Evolutionary conservation across 1,140 invertebrate species (phyloP).

Genomic region (Caenorhabditis inopinata): DNA sequence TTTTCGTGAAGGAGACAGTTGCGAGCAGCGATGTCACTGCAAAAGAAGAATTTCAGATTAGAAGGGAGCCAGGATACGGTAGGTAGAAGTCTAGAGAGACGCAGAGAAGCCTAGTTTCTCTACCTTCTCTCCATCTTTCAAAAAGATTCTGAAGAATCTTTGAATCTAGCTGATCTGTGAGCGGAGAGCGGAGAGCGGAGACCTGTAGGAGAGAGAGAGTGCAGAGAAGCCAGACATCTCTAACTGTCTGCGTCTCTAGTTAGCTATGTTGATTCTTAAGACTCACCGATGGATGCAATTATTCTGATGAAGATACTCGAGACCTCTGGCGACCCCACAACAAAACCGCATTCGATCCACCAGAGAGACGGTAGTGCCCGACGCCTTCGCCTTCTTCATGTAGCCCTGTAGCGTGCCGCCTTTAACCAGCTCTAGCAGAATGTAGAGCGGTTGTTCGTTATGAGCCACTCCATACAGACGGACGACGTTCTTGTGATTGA

Average conservation of each 20-base stretch:
- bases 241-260: too few species aligned
- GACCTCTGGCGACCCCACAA: slow-evolving; percentile 71
- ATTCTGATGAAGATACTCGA: slow-evolving; percentile 89
- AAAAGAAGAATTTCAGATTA: background rate
- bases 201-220: too few species aligned
- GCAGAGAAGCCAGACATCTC: too few species aligned
- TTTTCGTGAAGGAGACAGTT: slow-evolving; percentile 70
- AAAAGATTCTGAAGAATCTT: too few species aligned
- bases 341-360: slow-evolving; percentile 48
- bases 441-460: slow-evolving; percentile 43
- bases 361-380: slow-evolving; percentile 15
- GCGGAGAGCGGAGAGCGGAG: too few species aligned
- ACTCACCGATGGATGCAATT: slow-evolving; percentile 81
- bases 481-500: slow-evolving; percentile 44
- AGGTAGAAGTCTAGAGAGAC: too few species aligned
- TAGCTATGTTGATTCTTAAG: too few species aligned
- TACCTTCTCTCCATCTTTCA: too few species aligned
- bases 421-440: slow-evolving; percentile 45
- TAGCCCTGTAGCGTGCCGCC: slow-evolving; percentile 38
- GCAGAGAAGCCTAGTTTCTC: too few species aligned
- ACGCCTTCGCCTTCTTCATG: slow-evolving; percentile 3
- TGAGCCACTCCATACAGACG: slow-evolving; percentile 50
- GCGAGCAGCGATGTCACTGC: slow-evolving; percentile 85
- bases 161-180: too few species aligned
- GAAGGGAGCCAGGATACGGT: too few species aligned